A percentile compares a stretch with the other conserved stretches of the same genome.
Conservation (phyloP, 35 echinoderm and acorn worm species). For the Apostichopus californicus region DNA sequence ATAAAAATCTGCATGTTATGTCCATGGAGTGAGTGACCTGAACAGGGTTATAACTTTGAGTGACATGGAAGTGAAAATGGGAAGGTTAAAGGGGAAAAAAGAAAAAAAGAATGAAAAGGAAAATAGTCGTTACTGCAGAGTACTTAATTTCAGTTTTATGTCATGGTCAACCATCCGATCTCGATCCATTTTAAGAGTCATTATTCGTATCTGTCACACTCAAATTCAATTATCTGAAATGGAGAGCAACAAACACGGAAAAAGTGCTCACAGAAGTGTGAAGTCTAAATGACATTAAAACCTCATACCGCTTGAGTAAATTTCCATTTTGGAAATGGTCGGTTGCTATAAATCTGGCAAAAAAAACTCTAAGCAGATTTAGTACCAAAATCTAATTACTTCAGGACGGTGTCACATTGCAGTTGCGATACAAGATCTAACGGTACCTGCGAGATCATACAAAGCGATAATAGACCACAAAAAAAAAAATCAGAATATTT, state of each 20-base stretch:
- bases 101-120: background rate
- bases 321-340: no score
- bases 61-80: background rate
- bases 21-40: no score
- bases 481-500: slow-evolving; percentile 5
- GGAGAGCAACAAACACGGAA: background rate
- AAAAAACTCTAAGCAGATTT: slow-evolving; percentile 13
- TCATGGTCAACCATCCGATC: background rate
- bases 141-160: background rate
- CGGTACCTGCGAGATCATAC: background rate
- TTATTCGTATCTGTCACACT: slow-evolving; percentile 7
- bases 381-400: slow-evolving; percentile 1
- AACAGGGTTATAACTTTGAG: background rate
- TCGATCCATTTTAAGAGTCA: background rate
- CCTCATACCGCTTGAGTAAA: background rate
- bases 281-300: slow-evolving; percentile 12
- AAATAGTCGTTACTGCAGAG: background rate
- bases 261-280: slow-evolving; percentile 34
- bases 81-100: background rate
- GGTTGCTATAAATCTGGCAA: background rate
- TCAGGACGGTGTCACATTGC: background rate
- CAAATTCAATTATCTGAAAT: slow-evolving; percentile 22
- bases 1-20: no score
- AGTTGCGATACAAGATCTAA: background rate
- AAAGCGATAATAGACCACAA: background rate